A percentile compares a stretch with the other conserved stretches of the same genome.
Evolutionary conservation across 2,888 invertebrate genomes (phyloP).

Genomic region (Lasius fuliginosus): DNA sequence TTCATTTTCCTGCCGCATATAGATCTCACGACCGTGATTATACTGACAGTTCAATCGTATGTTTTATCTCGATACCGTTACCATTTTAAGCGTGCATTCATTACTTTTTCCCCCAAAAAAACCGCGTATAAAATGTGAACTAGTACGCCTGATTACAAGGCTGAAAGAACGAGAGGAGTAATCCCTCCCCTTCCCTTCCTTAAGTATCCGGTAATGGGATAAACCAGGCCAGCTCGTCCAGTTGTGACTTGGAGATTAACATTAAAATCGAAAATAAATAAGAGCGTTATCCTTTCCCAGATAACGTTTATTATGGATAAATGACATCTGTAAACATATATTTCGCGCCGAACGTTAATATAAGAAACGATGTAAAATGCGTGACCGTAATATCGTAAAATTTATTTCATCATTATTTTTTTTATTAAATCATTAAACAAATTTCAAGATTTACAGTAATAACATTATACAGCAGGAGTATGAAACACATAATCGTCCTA

Average conservation of each 20-base stretch:
- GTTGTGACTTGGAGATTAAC: conserved; percentile 16
- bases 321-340: background rate
- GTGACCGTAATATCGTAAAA: background rate
- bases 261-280: conserved; percentile 1
- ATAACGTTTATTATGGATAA: conserved; percentile 32
- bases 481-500: background rate
- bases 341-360: background rate
- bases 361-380: background rate
- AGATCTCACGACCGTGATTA: background rate
- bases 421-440: background rate
- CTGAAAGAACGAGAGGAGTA: background rate
- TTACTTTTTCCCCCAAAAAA: background rate
- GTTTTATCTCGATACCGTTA: conserved; percentile 12
- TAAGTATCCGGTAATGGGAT: conserved; percentile 4
- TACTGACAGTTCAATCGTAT: background rate
- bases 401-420: background rate
- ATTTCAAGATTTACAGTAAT: background rate
- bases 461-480: background rate
- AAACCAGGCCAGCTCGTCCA: background rate
- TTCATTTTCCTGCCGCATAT: background rate
- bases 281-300: background rate
- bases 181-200: background rate
- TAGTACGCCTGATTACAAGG: background rate
- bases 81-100: background rate
- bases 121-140: background rate